Conservation (phyloP, 2,113 vertebrate species). For the Calonectris borealis region DNA sequence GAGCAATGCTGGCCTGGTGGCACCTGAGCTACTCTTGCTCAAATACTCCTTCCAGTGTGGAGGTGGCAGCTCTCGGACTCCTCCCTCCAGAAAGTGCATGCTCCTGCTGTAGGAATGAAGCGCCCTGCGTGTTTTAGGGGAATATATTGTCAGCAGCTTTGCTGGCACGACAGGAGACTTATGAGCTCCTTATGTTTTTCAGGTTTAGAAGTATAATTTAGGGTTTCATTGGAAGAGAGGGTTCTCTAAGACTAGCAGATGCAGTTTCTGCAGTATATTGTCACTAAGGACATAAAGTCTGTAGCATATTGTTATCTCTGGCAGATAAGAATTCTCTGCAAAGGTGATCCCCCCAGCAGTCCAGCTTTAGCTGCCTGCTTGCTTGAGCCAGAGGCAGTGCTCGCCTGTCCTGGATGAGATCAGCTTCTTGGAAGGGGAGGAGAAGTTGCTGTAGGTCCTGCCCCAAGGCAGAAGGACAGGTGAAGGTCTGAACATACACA, state of each 20-base stretch:
- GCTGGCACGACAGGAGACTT: background rate
- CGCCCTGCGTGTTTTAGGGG: background rate
- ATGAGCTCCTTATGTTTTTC: background rate
- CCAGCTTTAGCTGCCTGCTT: background rate
- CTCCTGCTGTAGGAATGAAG: background rate
- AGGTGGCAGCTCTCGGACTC: background rate
- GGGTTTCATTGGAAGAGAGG: background rate
- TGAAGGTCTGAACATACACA: background rate
- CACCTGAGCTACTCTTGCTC: background rate
- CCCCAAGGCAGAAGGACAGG: background rate
- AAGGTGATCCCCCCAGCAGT: background rate
- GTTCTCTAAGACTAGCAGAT: background rate
- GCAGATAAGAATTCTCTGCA: background rate
- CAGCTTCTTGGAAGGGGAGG: background rate
- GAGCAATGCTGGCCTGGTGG: background rate
- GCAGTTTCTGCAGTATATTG: background rate
- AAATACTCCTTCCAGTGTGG: background rate
- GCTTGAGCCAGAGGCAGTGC: background rate
- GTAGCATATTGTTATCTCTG: background rate
- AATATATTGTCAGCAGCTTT: background rate
- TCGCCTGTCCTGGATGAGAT: background rate
- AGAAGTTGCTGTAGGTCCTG: background rate
- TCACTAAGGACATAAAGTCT: background rate
- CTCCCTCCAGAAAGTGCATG: background rate
- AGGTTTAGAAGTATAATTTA: background rate